Evolutionary conservation across 1,140 invertebrate species (phyloP).

Genomic region (Stratiolaelaps scimitus): DNA sequence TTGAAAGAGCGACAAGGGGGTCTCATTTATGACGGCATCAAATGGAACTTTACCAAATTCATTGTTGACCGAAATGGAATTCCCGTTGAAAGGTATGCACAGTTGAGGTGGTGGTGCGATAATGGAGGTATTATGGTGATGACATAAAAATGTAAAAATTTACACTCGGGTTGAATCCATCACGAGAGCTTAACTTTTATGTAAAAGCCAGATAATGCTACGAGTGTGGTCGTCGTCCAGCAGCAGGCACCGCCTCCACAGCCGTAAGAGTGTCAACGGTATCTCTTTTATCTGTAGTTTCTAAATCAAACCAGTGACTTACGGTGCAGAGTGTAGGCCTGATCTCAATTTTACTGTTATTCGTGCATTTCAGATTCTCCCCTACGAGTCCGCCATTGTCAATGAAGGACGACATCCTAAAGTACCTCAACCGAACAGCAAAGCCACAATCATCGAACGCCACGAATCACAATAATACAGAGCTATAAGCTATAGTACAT

Average conservation of each 20-base stretch:
- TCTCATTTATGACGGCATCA: conserved; percentile 26
- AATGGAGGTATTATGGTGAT: too few species aligned
- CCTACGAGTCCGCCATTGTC: conserved; percentile 14
- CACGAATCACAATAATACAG: conserved; percentile 10
- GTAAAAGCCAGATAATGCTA: too few species aligned
- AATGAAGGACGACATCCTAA: conserved; percentile 20
- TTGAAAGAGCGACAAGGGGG: conserved; percentile 17
- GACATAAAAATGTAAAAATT: too few species aligned
- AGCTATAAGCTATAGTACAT: too few species aligned
- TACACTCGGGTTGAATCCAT: too few species aligned
- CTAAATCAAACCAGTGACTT: neutral
- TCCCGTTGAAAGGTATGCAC: conserved; percentile 4
- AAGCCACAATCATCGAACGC: neutral
- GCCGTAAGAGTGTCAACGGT: neutral
- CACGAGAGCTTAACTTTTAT: too few species aligned
- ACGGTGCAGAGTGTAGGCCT: neutral
- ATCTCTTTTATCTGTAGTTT: neutral
- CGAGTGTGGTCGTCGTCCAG: too few species aligned
- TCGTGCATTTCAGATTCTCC: neutral
- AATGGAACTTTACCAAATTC: conserved; percentile 31
- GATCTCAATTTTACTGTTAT: neutral
- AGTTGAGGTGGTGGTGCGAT: too few species aligned
- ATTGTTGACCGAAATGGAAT: conserved; percentile 30
- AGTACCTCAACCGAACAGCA: conserved; percentile 14
- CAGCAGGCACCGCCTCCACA: neutral